Percentiles rank a stretch among this genome's conserved stretches.
These are phyloP conservation scores for Patella caerulea DNA, from an alignment of 2,888 invertebrate genomes.

Conservation along the genomic window DNA sequence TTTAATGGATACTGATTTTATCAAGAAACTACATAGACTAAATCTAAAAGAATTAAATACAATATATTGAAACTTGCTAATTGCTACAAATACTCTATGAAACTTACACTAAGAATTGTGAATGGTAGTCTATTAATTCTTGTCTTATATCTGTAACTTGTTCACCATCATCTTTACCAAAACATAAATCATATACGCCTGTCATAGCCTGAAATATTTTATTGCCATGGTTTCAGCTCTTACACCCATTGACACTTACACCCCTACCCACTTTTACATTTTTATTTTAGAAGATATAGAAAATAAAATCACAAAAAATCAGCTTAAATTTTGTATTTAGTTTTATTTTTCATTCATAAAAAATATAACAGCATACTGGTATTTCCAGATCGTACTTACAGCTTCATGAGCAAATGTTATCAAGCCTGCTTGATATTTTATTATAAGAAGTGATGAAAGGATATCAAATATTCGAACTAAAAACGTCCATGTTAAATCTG, in stretches of 20 bases:
- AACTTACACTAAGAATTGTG: slow-evolving; percentile 47
- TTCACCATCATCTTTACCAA: slow-evolving; percentile 47
- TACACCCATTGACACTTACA: too few species aligned
- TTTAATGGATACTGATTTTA: too few species aligned
- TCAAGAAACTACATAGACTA: too few species aligned
- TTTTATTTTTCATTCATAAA: too few species aligned
- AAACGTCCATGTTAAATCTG: slow-evolving; percentile 58
- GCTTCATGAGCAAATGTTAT: slow-evolving; percentile 66
- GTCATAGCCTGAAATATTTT: slow-evolving; percentile 47
- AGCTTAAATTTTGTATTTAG: too few species aligned
- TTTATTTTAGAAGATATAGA: too few species aligned
- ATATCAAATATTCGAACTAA: slow-evolving; percentile 59
- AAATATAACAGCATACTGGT: not conserved
- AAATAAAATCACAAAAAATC: too few species aligned
- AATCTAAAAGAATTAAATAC: too few species aligned
- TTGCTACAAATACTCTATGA: not conserved
- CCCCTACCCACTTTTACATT: too few species aligned
- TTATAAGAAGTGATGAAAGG: slow-evolving; percentile 56
- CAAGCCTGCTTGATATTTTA: slow-evolving; percentile 64
- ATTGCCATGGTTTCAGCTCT: too few species aligned
- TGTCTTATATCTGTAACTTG: slow-evolving; percentile 43
- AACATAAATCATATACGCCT: slow-evolving; percentile 61
- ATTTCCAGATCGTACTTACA: slow-evolving; percentile 41
- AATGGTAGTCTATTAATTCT: slow-evolving; percentile 54
- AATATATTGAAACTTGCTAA: not conserved